These are phyloP conservation scores for Alaudala cheleensis DNA, from an alignment of 2,113 vertebrate species.

Conservation along the genomic window DNA sequence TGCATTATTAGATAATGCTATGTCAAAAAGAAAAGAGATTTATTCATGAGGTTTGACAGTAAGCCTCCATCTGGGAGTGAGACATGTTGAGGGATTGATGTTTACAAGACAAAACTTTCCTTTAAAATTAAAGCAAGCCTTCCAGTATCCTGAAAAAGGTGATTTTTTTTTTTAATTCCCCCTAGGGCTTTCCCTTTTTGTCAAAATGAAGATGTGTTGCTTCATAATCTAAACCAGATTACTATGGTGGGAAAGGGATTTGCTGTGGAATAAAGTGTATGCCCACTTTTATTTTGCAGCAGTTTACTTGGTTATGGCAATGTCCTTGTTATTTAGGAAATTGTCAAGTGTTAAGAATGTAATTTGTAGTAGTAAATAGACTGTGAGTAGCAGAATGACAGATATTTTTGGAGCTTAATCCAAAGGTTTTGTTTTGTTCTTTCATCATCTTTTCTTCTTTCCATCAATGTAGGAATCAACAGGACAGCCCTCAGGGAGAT, in stretches of 20 bases:
- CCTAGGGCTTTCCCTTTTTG: background rate
- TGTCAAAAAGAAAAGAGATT: background rate
- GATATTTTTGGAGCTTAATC: background rate
- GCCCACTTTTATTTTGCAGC: background rate
- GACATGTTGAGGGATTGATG: background rate
- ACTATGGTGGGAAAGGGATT: background rate
- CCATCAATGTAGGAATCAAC: constrained; percentile 86
- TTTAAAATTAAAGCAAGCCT: background rate
- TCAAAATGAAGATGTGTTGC: background rate
- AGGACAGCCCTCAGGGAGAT: constrained; percentile 96
- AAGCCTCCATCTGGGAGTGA: background rate
- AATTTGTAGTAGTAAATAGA: background rate
- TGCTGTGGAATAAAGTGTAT: background rate
- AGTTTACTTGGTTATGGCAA: background rate
- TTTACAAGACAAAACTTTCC: background rate
- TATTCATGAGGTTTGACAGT: background rate
- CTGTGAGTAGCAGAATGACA: background rate
- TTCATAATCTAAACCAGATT: background rate
- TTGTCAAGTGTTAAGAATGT: background rate
- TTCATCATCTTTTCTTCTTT: background rate
- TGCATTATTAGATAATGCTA: background rate
- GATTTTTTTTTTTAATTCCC: background rate
- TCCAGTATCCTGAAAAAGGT: background rate
- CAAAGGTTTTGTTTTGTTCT: background rate
- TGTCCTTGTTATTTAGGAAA: background rate